phyloP scores from a whole-genome alignment of 2,797 vertebrate species.

The Hylomyscus alleni region DNA sequence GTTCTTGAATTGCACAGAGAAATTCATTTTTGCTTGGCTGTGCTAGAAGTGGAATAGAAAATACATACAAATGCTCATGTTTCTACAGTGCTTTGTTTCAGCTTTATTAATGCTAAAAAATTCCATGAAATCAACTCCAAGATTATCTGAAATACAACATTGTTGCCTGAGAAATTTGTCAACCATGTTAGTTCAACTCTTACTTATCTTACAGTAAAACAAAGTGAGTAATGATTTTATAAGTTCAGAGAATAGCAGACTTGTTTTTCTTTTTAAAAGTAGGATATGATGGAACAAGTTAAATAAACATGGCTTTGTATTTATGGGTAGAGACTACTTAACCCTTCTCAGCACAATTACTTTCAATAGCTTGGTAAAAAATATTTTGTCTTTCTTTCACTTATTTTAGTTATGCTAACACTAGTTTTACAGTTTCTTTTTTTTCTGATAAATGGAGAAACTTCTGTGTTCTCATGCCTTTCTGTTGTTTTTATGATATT shows the following conservation, averaged over 20 bases:
- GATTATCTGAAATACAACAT: background rate
- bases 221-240: background rate
- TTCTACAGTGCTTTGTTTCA: conserved; percentile 4
- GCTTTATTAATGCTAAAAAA: conserved; percentile 25
- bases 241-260: background rate
- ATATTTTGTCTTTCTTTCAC: background rate
- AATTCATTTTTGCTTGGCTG: background rate
- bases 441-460: background rate
- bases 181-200: conserved; percentile 14
- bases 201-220: conserved; percentile 59
- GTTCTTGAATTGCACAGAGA: background rate
- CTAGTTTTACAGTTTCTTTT: background rate
- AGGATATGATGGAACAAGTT: background rate
- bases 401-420: conserved; percentile 10
- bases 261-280: conserved; percentile 28
- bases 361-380: background rate
- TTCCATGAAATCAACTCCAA: background rate
- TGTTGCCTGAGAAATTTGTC: conserved; percentile 37
- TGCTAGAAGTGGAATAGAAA: background rate
- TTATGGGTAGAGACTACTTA: background rate
- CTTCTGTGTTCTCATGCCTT: background rate
- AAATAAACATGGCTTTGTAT: conserved; percentile 53
- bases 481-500: background rate
- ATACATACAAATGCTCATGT: background rate
- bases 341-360: conserved; percentile 32